Evolutionary conservation across 2,888 invertebrate genomes (phyloP), one percentile per base, ranked within the genome.

Genomic region (Steinernema hermaphroditum): DNA sequence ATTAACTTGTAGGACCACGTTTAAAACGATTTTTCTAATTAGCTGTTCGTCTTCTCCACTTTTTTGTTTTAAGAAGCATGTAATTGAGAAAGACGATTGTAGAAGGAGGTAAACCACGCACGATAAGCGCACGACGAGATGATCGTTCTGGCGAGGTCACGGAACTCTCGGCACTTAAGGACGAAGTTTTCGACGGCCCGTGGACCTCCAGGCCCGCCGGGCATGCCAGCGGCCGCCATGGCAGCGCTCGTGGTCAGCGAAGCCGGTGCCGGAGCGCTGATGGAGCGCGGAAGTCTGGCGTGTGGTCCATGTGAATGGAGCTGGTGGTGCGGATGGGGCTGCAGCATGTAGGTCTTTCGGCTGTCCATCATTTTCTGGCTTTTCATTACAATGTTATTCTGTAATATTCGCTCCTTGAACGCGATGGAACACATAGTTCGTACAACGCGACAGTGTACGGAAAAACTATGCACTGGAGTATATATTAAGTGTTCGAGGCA

Each of bases 201-300:
- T 4, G 62, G 62, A 2, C 27, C 16, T 4, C 9, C 29, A 6
- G 16, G 4, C 4, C 62, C 62, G 32, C 16, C 37, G 6, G 8
- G 34, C 6, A 16, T 22, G 9, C 22, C 12, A 50, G 22, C 24
- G 2, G 24, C 19, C n/a, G 6, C 50, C 24, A 19, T 46, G 46
- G 4, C 46, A 46, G 2, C 24, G 19, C 50, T 1, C 12, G 62
- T 62, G 16, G 29, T 62, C 62, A 62, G 27, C 32, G 62, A 62
- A 62, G 62, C 62, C 32, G 62, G 62, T 19, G 62, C 62, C 19
- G 62, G 62, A 62, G 62, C 62, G 32, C 32, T 32, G 19, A 62
- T 62, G 29, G 62, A 62, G 9, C 62, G 62, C 12, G 62, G 62
- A 29, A 62, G 62, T 14, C 62, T 29, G 8, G 34, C 14, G 32